Evolutionary conservation across 1,140 invertebrate species (phyloP), one percentile per base, ranked within the genome.

Genomic region (Drosophila ogumai): DNA sequence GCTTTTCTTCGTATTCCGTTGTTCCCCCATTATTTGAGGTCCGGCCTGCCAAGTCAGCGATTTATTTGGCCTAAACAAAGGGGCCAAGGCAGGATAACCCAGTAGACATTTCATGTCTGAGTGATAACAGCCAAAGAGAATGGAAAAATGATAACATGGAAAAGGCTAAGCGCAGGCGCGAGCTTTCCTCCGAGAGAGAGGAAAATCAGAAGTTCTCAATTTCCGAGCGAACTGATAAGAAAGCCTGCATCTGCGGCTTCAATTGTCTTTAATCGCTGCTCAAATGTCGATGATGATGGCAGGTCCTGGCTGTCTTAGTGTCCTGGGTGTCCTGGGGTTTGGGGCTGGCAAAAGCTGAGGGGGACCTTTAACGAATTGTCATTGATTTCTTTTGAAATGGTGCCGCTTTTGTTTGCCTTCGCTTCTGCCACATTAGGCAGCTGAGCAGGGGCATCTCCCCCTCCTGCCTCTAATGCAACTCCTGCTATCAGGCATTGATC

Each of bases 341-440:
- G 44, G 41, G 22, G 36, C 9, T 19, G 34, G 36, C n/a, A 41
- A 32, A 32, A 49, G n/a, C 47, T 60, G 32, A 13, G 69, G 72
- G 61, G 75, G 44, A 52, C 65, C 77, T 86, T 86, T 81, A 86
- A 79, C 82, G 75, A 85, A 90, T 90, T 90, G 78, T 90, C 85
- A 90, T 90, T 81, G 85, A 90, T 90, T 90, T 85, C 78, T 72
- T 76, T 90, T 90, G 78, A 73, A 81, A 71, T 75, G 54, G 25
- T 25, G 22, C 13, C 41, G 63, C 81, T 43, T 85, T 85, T 90
- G 84, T 85, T 79, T 75, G 52, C 68, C 46, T 56, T 82, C 59
- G 54, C 60, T 72, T 73, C 64, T 79, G 71, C 67, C 73, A 87
- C 82, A 87, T 87, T 87, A 87, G 61, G 75, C 82, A 79, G 50